A percentile compares a stretch with the other conserved stretches of the same genome.
phyloP scores from a whole-genome alignment of 2,113 vertebrate genomes.

The Hippocampus guttulatus region DNA sequence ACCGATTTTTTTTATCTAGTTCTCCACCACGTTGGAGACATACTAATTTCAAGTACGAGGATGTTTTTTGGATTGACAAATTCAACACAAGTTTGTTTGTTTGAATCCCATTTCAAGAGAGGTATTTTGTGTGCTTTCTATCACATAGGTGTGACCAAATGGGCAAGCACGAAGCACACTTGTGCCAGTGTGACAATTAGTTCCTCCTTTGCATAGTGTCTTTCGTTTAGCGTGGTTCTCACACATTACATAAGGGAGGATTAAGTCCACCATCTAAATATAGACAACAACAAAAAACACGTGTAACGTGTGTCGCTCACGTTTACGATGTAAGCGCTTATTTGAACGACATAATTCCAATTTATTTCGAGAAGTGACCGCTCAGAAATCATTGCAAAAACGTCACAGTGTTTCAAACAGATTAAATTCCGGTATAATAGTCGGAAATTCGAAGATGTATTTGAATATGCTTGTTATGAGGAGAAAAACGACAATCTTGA shows the following conservation, averaged over 20 bases:
- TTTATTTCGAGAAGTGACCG: not conserved
- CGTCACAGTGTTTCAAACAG: not conserved
- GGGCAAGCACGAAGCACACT: not conserved
- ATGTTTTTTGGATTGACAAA: not conserved
- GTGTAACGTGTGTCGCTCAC: conserved; percentile 13
- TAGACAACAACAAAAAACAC: conserved; percentile 43
- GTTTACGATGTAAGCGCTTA: not conserved
- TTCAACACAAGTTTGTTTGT: not conserved
- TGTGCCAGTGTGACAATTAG: not conserved
- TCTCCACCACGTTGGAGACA: no score
- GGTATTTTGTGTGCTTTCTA: not conserved
- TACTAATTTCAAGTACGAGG: not conserved
- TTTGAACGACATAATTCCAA: not conserved
- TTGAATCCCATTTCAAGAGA: not conserved
- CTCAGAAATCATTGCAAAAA: not conserved
- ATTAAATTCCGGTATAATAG: not conserved
- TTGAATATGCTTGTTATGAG: not conserved
- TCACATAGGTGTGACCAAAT: not conserved
- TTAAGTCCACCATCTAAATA: conserved; percentile 56
- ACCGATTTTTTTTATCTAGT: no score
- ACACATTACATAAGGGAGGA: conserved; percentile 60
- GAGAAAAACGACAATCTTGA: no score
- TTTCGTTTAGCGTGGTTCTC: conserved; percentile 32
- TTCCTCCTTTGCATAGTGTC: not conserved
- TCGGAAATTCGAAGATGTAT: not conserved